Evolutionary conservation across 2,113 vertebrate genomes (phyloP).

Genomic region (Cebus imitator): DNA sequence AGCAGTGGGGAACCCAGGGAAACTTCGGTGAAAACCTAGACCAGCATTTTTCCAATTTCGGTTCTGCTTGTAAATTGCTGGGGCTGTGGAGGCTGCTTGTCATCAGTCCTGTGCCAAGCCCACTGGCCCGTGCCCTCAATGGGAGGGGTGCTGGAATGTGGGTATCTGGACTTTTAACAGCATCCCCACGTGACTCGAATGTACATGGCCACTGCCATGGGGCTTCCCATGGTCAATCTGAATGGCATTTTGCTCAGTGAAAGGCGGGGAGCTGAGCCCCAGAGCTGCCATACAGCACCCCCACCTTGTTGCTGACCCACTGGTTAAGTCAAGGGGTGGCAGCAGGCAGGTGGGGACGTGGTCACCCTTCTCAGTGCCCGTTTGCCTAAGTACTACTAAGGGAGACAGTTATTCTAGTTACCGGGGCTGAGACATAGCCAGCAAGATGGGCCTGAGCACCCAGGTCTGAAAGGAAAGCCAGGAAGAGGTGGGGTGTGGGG

Average conservation of each 20-base stretch:
- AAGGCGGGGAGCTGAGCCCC: not conserved
- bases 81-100: not conserved
- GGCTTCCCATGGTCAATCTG: not conserved
- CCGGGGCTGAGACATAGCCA: not conserved
- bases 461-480: not conserved
- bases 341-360: not conserved
- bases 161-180: not conserved
- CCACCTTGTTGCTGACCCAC: not conserved
- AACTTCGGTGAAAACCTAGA: conserved; percentile 42
- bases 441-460: not conserved
- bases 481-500: not conserved
- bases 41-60: not conserved
- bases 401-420: not conserved
- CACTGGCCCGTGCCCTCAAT: too few relatives aligned
- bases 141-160: not conserved
- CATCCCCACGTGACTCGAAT: not conserved
- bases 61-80: not conserved
- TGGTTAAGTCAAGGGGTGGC: not conserved
- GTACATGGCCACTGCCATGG: not conserved
- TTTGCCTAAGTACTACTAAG: not conserved
- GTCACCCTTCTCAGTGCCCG: not conserved
- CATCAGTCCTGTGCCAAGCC: not conserved
- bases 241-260: not conserved
- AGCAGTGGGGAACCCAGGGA: conserved; percentile 15
- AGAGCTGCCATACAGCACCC: not conserved